Evolutionary conservation across 2,888 invertebrate species (phyloP).

Genomic region (Minunthozetes semirufus): DNA sequence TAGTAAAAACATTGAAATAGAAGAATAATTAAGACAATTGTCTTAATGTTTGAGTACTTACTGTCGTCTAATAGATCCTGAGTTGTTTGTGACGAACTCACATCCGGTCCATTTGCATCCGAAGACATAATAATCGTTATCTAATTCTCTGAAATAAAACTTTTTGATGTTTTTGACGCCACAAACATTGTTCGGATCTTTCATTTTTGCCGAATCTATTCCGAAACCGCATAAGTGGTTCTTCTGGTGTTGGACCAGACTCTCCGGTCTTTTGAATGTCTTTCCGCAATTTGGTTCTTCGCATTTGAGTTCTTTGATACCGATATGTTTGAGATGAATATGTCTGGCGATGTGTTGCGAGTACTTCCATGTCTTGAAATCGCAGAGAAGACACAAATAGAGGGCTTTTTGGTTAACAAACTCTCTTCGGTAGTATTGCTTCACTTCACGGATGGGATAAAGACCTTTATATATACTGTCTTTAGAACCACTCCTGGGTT

Average conservation of each 20-base stretch:
- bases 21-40: constrained; percentile 1
- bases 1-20: not conserved
- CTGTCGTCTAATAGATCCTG: constrained; percentile 31
- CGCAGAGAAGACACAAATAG: constrained; percentile 30
- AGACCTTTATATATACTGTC: constrained; percentile 33
- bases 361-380: constrained; percentile 35
- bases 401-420: constrained; percentile 15
- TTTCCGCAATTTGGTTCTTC: constrained; percentile 26
- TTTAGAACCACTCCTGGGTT: not conserved
- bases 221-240: constrained; percentile 36
- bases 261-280: constrained; percentile 34
- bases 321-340: constrained; percentile 34
- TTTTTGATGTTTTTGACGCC: constrained; percentile 33
- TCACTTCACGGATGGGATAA: constrained; percentile 35
- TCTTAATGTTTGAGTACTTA: too few relatives aligned
- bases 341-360: constrained; percentile 36
- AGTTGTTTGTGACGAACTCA: constrained; percentile 34
- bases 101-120: constrained; percentile 32
- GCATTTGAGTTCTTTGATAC: constrained; percentile 29
- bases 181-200: constrained; percentile 32
- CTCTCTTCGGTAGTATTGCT: constrained; percentile 31
- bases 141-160: constrained; percentile 12
- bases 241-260: constrained; percentile 34
- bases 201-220: constrained; percentile 31
- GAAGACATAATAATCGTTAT: constrained; percentile 35